Conservation (phyloP, 2,797 vertebrate genomes). For the Lycodopsis pacificus region DNA sequence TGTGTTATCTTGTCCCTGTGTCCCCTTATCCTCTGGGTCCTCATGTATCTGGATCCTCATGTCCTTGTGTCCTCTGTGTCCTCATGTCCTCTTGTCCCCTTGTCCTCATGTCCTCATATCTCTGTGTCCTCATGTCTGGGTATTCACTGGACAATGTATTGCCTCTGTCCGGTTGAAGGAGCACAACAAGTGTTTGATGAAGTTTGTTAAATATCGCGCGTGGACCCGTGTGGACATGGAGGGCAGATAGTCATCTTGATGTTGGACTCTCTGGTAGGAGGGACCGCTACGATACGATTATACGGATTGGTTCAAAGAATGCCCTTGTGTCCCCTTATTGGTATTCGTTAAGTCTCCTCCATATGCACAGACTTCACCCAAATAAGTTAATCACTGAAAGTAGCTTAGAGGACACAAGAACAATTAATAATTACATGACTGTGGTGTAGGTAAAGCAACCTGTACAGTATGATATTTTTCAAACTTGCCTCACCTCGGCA, state of each 20-base stretch:
- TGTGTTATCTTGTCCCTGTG: too few relatives aligned
- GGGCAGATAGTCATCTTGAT: conserved; percentile 10
- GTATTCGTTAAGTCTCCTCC: neutral
- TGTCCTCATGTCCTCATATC: too few relatives aligned
- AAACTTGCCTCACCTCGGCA: neutral
- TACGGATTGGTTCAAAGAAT: conserved; percentile 4
- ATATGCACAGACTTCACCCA: neutral
- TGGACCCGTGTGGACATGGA: too few relatives aligned
- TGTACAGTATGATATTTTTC: neutral
- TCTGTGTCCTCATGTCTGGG: too few relatives aligned
- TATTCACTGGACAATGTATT: too few relatives aligned
- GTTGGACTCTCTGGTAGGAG: conserved; percentile 20
- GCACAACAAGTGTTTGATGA: neutral
- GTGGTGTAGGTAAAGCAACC: neutral
- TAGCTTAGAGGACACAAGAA: too few relatives aligned
- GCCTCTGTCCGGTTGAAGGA: neutral
- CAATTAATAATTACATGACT: neutral
- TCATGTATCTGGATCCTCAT: too few relatives aligned
- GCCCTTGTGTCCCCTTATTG: neutral
- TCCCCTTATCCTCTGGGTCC: too few relatives aligned
- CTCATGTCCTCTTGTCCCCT: too few relatives aligned
- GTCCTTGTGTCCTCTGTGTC: too few relatives aligned
- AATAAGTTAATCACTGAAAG: neutral
- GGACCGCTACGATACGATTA: neutral
- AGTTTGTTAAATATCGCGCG: neutral